Base-by-base conservation (phyloP, 2,797 vertebrate genomes). In the Streptopelia turtur region DNA sequence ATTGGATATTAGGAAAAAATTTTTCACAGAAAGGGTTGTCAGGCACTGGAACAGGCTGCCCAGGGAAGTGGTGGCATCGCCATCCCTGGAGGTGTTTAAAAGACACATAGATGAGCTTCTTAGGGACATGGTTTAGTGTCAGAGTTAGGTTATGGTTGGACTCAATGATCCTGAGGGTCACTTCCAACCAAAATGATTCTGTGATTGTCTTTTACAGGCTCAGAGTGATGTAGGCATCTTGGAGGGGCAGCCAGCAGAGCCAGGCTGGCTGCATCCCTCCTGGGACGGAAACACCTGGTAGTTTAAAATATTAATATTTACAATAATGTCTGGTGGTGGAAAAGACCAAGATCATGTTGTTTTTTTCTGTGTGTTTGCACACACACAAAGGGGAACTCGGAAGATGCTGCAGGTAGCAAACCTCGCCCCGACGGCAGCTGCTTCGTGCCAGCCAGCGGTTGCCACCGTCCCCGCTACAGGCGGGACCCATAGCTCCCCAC, bases 381-480 rank as follows among this genome's bases (percentile, higher is more conserved):
- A 24, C n/a, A 35, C 27, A 11, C 7, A n/a, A 43, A 85, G 39
- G 49, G 39, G 43, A 64, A 25, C 71, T 65, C 33, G 3, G 70
- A 56, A 78, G 39, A 6, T 1, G 22, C 49, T 30, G 78, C 41
- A 37, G 43, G 43, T 56, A n/a, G 47, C 83, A 45, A 52, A 33
- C 30, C 20, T 57, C 16, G 35, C 35, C 10, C 5, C 1, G 1
- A 49, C 0, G 11, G 60, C 81, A 82, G 16, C 61, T 45, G 23
- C 45, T 70, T 23, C 0, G 1, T 25, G 20, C 23, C 43, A 49
- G 20, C 59, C 66, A 61, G 59, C 3, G 11, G 37, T 20, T 27
- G 47, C 45, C 33, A 35, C 22, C 0, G 5, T 15, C 61, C 2
- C 4, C 20, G 79, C n/a, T 39, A 8, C 11, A 1, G 16, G 35